Base-by-base conservation (phyloP, 2,797 vertebrate species). In the Antrozous pallidus region DNA sequence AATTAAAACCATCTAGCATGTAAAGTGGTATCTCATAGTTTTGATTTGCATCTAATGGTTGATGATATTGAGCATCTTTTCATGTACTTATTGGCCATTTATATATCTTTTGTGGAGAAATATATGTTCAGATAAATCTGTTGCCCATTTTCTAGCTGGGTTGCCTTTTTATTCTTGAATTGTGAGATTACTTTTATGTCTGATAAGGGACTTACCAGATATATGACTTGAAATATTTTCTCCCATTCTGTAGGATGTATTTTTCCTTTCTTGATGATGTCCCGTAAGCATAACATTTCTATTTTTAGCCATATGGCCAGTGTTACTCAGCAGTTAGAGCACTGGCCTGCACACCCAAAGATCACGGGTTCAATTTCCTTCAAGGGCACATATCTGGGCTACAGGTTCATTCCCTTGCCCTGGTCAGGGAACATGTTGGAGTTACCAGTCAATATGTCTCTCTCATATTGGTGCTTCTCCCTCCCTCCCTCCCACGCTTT, bases 161-260 rank as follows among this genome's bases (percentile, higher is more conserved):
- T 88, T 80, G 8, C 56, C 28, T 51, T 83, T 85, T 42, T 8
- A 36, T 67, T 85, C 5, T 58, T 90, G 73, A 61, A 2, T 38
- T 92, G 16, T 86, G 51, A 74, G 42, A 51, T 26, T 84, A 58
- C 14, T 84, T 94, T 70, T 71, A 36, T 87, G 56, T 51, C 14
- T 77, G 10, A n/a, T 63, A 63, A 81, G 28, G 14, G 13, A 78
- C 28, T 91, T 88, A 74, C 36, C 9, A 87, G 17, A 42, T 54
- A 51, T 61, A 58, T 69, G 12, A 90, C 51, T 84, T 90, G 75
- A 90, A 94, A 40, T 63, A 54, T 69, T 77, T 92, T 83, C 40
- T 84, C 5, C 49, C 13, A 33, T 82, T 65, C 26, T 49, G 14
- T 85, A 56, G 17, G 2, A 38, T 93, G 31, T 61, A 24, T 94